Conservation (phyloP, 1,140 invertebrate species). For the Chelonus insularis region DNA sequence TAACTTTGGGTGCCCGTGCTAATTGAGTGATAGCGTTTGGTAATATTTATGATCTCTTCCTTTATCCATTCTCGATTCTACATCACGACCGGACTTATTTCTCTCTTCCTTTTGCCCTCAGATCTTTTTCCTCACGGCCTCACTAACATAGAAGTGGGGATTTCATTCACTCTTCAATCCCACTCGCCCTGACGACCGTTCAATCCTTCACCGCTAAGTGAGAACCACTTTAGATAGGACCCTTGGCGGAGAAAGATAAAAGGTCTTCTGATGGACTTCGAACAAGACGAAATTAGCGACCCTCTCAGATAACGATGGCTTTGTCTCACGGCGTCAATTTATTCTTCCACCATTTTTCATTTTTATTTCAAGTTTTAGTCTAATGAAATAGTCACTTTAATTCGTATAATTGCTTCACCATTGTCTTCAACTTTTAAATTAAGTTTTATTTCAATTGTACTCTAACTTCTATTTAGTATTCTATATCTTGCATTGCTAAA, state of each 20-base stretch:
- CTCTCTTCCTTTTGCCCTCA: not conserved
- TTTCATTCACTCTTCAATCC: conserved; percentile 25
- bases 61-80: conserved; percentile 27
- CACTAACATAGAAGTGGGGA: not conserved
- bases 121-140: not conserved
- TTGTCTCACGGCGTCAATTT: conserved; percentile 13
- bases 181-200: conserved; percentile 10
- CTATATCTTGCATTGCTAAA: no score
- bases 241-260: conserved; percentile 33
- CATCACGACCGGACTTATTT: conserved; percentile 12
- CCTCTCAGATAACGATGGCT: conserved; percentile 24
- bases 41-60: conserved; percentile 31
- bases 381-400: not conserved
- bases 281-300: conserved; percentile 32
- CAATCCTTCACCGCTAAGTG: conserved; percentile 32
- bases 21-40: conserved; percentile 34
- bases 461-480: no score
- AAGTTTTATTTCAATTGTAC: no score
- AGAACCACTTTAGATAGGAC: conserved; percentile 35
- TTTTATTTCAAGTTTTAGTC: not conserved
- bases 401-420: not conserved
- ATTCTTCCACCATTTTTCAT: not conserved
- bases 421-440: no score
- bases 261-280: conserved; percentile 31
- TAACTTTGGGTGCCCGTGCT: conserved; percentile 31